Percentiles rank a stretch among this genome's conserved stretches.
Conservation (phyloP, 1,140 invertebrate genomes). For the Cherax destructor region DNA sequence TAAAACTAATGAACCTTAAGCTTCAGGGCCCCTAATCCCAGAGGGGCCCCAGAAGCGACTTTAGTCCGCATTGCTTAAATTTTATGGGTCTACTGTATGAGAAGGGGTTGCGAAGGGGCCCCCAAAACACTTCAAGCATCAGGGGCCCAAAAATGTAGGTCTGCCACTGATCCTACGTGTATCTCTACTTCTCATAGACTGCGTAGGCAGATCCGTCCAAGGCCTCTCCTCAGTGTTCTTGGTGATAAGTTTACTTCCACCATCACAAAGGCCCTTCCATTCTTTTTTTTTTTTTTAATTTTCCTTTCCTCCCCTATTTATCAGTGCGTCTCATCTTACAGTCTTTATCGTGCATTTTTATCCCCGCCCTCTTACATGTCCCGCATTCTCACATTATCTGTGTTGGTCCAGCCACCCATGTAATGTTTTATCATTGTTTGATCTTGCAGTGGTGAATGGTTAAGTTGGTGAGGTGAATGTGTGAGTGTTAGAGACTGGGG, state of each 20-base stretch:
- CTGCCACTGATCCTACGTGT: too few species aligned
- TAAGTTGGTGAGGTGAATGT: background rate
- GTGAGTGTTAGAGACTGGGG: background rate
- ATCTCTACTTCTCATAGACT: too few species aligned
- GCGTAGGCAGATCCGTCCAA: too few species aligned
- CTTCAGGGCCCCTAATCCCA: too few species aligned
- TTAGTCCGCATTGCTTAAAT: too few species aligned
- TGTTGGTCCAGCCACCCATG: slow-evolving; percentile 20
- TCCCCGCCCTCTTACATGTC: background rate
- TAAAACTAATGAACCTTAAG: too few species aligned
- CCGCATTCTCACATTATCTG: slow-evolving; percentile 15
- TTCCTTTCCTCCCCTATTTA: background rate
- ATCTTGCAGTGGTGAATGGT: slow-evolving; percentile 5
- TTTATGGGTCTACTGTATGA: too few species aligned
- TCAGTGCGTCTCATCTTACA: slow-evolving; percentile 28
- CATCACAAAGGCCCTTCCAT: background rate
- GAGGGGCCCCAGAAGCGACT: too few species aligned
- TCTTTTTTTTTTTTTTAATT: too few species aligned
- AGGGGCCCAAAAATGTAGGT: too few species aligned
- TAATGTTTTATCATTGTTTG: background rate
- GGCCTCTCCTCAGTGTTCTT: background rate
- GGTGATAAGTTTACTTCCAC: slow-evolving; percentile 13
- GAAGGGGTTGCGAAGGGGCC: too few species aligned
- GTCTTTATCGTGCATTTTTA: slow-evolving; percentile 23
- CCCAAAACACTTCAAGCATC: too few species aligned